Conservation (phyloP, 2,113 vertebrate genomes). For the Stictonetta naevosa region DNA sequence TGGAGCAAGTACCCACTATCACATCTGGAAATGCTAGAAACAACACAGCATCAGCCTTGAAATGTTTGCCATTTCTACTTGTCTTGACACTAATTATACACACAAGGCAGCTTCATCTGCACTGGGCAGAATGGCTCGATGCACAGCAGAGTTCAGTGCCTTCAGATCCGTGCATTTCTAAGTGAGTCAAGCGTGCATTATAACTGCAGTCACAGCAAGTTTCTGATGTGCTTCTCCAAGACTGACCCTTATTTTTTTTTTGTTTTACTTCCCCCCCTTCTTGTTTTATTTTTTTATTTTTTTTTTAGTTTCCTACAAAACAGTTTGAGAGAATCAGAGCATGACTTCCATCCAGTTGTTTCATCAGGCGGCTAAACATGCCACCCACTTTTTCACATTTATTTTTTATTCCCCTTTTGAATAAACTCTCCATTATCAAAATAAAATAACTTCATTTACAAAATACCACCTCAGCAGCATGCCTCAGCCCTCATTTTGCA, state of each 20-base stretch:
- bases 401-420: not conserved
- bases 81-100: slow-evolving; percentile 12
- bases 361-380: not conserved
- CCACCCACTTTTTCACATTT: not conserved
- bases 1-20: not conserved
- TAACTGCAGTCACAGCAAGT: slow-evolving; percentile 11
- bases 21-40: slow-evolving; percentile 1
- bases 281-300: not conserved
- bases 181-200: not conserved
- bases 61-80: not conserved
- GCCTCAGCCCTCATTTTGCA: slow-evolving; percentile 43
- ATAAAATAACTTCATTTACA: slow-evolving; percentile 34
- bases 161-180: not conserved
- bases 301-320: not conserved
- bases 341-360: slow-evolving; percentile 22
- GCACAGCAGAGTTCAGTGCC: not conserved
- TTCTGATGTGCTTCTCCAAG: not conserved
- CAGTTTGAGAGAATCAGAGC: slow-evolving; percentile 27
- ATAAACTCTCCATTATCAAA: slow-evolving; percentile 39
- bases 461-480: slow-evolving; percentile 51
- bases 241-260: not conserved
- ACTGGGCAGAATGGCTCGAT: not conserved
- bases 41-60: not conserved
- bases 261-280: not conserved
- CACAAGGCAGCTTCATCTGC: slow-evolving; percentile 18